phyloP scores from a whole-genome alignment of 1,140 invertebrate genomes.

The Lasioglossum baleicum region DNA sequence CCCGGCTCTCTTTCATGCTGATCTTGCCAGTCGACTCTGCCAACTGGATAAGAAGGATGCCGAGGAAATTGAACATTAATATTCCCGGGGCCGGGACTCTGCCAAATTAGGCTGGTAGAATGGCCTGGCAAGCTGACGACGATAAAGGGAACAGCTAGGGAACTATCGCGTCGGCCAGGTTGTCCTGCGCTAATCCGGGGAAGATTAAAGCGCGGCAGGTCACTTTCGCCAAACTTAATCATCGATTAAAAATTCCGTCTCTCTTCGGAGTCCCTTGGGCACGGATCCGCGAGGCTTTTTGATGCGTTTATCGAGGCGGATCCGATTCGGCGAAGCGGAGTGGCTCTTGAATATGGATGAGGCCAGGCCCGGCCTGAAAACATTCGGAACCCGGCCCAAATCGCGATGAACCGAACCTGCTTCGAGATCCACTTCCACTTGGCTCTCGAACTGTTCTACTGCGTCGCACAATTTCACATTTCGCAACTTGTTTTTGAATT shows the following conservation, averaged over 20 bases:
- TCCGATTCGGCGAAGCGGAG: conserved; percentile 19
- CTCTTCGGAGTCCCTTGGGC: neutral
- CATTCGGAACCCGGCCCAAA: neutral
- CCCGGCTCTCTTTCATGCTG: neutral
- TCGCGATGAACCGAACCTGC: too few species aligned
- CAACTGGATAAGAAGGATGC: conserved; percentile 1
- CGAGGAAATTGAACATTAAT: conserved; percentile 5
- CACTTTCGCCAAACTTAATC: neutral
- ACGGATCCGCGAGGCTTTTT: conserved; percentile 8
- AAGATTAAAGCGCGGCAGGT: neutral
- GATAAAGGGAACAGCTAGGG: neutral
- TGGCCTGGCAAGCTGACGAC: neutral
- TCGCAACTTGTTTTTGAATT: too few species aligned
- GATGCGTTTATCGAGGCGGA: conserved; percentile 26
- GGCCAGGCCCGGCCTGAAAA: conserved; percentile 2
- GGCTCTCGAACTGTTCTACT: neutral
- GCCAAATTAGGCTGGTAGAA: conserved; percentile 13
- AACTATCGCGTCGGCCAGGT: neutral
- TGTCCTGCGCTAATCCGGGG: neutral
- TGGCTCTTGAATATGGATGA: conserved; percentile 41
- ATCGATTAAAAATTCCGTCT: neutral
- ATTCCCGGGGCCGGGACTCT: neutral
- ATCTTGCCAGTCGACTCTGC: neutral
- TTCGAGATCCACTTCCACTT: too few species aligned
- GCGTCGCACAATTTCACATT: too few species aligned